Conservation (phyloP, 2,113 vertebrate genomes). For the Polypterus bichir region DNA sequence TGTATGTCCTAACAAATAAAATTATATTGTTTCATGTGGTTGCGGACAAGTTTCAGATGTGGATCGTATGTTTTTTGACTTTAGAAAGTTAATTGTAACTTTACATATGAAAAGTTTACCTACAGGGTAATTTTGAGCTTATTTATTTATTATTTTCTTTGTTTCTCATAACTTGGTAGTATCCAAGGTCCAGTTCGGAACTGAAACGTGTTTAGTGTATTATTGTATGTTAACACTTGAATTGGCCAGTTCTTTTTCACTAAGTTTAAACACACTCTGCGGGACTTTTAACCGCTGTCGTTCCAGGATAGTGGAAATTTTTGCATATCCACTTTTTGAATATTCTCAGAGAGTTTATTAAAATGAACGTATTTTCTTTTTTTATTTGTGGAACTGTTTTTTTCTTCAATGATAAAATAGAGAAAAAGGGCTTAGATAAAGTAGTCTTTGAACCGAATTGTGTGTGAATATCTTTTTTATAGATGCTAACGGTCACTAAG, state of each 20-base stretch:
- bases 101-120: neutral
- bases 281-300: constrained; percentile 10
- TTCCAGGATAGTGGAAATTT: constrained; percentile 20
- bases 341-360: neutral
- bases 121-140: constrained; percentile 11
- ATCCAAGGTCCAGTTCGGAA: neutral
- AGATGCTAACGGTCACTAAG: constrained; percentile 21
- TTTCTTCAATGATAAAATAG: constrained; percentile 7
- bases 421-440: constrained; percentile 31
- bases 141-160: constrained; percentile 17
- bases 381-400: constrained; percentile 1
- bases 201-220: neutral
- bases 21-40: no score
- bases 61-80: constrained; percentile 1
- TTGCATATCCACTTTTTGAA: neutral
- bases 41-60: no score
- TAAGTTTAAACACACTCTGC: neutral
- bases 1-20: no score
- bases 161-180: constrained; percentile 6
- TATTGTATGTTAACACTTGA: constrained; percentile 5
- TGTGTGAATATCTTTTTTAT: constrained; percentile 7
- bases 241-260: constrained; percentile 10
- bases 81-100: neutral
- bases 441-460: neutral
- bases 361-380: constrained; percentile 10